A percentile compares a stretch with the other conserved stretches of the same genome.
These are phyloP conservation scores for Tetragonula carbonaria DNA, from an alignment of 2,888 invertebrate genomes.

Conservation along the genomic window DNA sequence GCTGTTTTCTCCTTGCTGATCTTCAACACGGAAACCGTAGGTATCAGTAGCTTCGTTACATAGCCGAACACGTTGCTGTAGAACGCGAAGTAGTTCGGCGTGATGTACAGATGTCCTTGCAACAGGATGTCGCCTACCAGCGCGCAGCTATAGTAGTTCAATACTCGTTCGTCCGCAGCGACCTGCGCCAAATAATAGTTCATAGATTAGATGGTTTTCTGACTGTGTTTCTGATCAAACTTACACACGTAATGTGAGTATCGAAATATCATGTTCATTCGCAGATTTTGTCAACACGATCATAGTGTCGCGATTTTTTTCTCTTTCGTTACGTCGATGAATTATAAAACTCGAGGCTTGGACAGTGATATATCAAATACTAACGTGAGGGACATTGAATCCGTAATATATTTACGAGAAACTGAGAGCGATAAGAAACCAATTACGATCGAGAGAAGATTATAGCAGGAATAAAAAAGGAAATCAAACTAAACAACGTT, in stretches of 20 bases:
- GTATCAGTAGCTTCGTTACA: conserved; percentile 96
- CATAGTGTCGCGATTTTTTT: too few relatives aligned
- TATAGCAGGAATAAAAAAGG: too few relatives aligned
- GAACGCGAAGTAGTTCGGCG: conserved; percentile 97
- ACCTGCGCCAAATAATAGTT: conserved; percentile 83
- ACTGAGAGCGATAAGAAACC: not conserved
- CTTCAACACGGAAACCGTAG: conserved; percentile 92
- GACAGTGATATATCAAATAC: not conserved
- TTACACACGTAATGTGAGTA: too few relatives aligned
- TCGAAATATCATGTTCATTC: too few relatives aligned
- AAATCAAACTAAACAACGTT: not conserved
- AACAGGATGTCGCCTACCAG: conserved; percentile 95
- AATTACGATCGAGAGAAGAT: not conserved
- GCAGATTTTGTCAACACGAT: too few relatives aligned
- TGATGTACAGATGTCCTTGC: conserved; percentile 97
- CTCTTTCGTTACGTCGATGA: too few relatives aligned
- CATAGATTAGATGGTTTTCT: not conserved
- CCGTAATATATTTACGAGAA: not conserved
- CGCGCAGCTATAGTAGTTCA: conserved; percentile 97
- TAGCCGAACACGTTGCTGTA: conserved; percentile 98
- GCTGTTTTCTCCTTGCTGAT: conserved; percentile 97
- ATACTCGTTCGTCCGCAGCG: conserved; percentile 92
- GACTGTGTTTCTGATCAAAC: too few relatives aligned
- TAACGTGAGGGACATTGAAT: not conserved
- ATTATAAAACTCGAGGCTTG: too few relatives aligned